phyloP scores from a whole-genome alignment of 2,797 vertebrate species.

The Synanceia verrucosa region DNA sequence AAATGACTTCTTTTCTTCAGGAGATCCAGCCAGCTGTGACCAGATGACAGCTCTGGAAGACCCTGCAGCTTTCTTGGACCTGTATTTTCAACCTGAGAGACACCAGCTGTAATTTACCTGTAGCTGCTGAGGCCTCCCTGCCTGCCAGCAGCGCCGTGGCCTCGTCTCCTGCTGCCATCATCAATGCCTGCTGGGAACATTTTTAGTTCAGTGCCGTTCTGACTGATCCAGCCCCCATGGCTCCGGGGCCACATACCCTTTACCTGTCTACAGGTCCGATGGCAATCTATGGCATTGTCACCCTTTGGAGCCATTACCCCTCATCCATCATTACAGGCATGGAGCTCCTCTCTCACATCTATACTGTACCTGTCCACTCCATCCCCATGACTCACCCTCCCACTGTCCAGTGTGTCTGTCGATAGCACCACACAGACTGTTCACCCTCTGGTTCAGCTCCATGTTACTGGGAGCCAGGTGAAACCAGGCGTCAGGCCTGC shows the following conservation, averaged over 20 bases:
- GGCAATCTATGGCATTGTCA: background rate
- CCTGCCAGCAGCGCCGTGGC: constrained; percentile 12
- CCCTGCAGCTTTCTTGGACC: constrained; percentile 1
- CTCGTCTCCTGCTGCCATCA: constrained; percentile 32
- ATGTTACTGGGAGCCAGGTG: background rate
- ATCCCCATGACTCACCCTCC: background rate
- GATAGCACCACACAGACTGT: background rate
- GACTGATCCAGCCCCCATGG: constrained; percentile 16
- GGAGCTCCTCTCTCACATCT: background rate
- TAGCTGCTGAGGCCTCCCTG: constrained; percentile 22
- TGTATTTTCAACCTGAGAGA: constrained; percentile 11
- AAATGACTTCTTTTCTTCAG: background rate
- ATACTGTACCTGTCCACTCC: background rate
- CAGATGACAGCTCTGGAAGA: constrained; percentile 1
- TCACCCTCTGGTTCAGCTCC: background rate
- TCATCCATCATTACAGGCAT: constrained; percentile 8
- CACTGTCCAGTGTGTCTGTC: background rate
- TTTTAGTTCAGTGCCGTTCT: constrained; percentile 30
- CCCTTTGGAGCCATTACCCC: background rate
- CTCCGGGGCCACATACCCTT: background rate
- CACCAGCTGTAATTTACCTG: constrained; percentile 41
- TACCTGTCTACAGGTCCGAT: background rate
- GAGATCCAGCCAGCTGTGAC: background rate
- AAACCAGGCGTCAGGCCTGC: constrained; percentile 17
- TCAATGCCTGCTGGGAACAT: constrained; percentile 45